A percentile compares a stretch with the other conserved stretches of the same genome.
phyloP scores from a whole-genome alignment of 2,113 vertebrate genomes.

The Pionites leucogaster region DNA sequence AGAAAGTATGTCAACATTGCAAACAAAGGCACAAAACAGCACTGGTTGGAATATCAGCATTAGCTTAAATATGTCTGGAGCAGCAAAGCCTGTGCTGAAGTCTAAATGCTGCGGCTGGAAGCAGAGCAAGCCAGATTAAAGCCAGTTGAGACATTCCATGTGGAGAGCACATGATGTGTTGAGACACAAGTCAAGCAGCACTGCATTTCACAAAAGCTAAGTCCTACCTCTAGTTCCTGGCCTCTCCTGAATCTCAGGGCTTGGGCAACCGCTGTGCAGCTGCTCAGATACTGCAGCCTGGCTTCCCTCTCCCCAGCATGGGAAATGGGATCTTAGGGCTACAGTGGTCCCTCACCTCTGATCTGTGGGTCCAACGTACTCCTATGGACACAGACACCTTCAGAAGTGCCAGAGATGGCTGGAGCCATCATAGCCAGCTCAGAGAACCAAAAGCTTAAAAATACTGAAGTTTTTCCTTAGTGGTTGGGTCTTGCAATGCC shows the following conservation, averaged over 20 bases:
- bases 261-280: not conserved
- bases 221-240: not conserved
- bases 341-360: not conserved
- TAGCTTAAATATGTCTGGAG: not conserved
- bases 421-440: not conserved
- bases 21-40: not conserved
- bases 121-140: not conserved
- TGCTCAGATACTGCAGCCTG: not conserved
- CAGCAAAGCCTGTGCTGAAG: not conserved
- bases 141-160: not conserved
- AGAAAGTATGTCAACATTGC: not conserved
- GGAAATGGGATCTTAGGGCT: not conserved
- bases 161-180: not conserved
- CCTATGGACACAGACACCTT: not conserved
- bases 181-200: not conserved
- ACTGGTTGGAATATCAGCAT: not conserved
- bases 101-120: not conserved
- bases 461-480: accelerated
- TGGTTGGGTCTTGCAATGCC: accelerated
- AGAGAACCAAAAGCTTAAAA: not conserved
- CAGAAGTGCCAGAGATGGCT: not conserved
- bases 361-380: not conserved
- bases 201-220: not conserved
- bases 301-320: not conserved
- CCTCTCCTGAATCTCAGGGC: not conserved